Conservation (phyloP, 1,140 invertebrate species). For the Drosophila busckii region DNA sequence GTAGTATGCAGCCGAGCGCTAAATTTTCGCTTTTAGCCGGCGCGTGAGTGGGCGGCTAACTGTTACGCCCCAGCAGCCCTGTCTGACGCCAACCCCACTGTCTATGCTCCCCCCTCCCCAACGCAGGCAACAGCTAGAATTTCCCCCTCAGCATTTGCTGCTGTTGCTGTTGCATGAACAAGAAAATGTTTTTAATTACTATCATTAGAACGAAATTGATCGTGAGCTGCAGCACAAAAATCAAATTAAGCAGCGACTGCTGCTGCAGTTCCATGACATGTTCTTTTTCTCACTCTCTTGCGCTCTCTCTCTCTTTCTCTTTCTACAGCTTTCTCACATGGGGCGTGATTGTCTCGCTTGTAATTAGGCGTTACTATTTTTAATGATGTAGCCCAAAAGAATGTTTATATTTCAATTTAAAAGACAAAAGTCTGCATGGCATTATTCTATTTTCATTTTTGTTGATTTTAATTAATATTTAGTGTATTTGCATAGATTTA, state of each 20-base stretch:
- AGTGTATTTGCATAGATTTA: too few relatives aligned
- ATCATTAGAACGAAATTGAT: conserved; percentile 72
- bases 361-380: too few relatives aligned
- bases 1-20: conserved; percentile 48
- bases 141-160: conserved; percentile 1
- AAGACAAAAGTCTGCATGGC: too few relatives aligned
- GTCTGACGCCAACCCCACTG: background rate
- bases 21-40: conserved; percentile 37
- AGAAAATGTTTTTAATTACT: conserved; percentile 69
- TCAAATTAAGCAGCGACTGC: conserved; percentile 63
- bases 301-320: too few relatives aligned
- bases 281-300: too few relatives aligned
- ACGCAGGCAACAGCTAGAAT: background rate
- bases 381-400: too few relatives aligned
- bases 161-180: conserved; percentile 6
- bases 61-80: conserved; percentile 1
- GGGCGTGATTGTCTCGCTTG: too few relatives aligned
- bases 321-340: too few relatives aligned
- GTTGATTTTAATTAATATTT: too few relatives aligned
- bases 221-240: conserved; percentile 68
- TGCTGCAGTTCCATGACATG: too few relatives aligned
- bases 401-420: too few relatives aligned
- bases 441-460: too few relatives aligned
- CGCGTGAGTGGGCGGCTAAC: conserved; percentile 49
- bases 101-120: background rate